phyloP scores from a whole-genome alignment of 1,140 invertebrate genomes.

The Rhagoletis pomonella region DNA sequence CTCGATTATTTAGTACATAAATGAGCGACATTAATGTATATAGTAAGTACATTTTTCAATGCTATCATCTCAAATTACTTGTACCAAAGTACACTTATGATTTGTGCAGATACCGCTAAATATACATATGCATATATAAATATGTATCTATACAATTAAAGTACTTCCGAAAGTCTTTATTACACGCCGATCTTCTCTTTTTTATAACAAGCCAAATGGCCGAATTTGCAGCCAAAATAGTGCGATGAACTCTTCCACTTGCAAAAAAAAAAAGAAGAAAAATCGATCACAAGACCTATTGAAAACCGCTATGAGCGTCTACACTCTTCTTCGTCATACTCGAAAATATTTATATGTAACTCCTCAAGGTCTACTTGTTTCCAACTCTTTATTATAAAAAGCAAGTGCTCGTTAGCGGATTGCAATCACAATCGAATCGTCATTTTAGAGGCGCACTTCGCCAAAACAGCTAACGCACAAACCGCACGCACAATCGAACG shows the following conservation, averaged over 20 bases:
- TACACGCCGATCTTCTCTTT: neutral
- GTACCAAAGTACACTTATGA: neutral
- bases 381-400: constrained; percentile 32
- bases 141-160: neutral
- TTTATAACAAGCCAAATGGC: neutral
- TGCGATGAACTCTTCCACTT: constrained; percentile 12
- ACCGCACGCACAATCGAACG: neutral
- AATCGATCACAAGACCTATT: constrained; percentile 23
- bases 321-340: constrained; percentile 25
- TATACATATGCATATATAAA: neutral
- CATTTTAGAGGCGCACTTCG: constrained; percentile 12
- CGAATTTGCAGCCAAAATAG: neutral
- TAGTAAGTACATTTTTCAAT: too few relatives aligned
- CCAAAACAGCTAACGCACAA: neutral
- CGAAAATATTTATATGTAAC: constrained; percentile 17
- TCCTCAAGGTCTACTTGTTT: constrained; percentile 47
- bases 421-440: constrained; percentile 47
- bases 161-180: constrained; percentile 37
- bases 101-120: neutral
- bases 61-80: neutral
- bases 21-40: too few relatives aligned
- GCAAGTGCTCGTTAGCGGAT: constrained; percentile 32
- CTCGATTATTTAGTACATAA: too few relatives aligned
- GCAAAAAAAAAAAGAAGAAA: neutral
- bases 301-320: neutral